Evolutionary conservation across 2,113 vertebrate species (phyloP).

Genomic region (Rattus rattus): DNA sequence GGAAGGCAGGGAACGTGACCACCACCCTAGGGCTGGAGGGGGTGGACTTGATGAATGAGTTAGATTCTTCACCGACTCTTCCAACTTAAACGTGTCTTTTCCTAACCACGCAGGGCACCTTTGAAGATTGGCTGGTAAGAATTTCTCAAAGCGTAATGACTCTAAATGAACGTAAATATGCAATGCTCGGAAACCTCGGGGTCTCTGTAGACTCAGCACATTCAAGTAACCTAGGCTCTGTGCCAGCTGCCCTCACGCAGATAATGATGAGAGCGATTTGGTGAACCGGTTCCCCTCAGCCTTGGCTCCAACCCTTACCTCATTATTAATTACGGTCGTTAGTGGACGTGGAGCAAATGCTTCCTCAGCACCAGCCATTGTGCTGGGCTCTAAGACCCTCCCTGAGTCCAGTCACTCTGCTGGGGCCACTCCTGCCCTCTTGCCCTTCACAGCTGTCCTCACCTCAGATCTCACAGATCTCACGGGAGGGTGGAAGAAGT

Average conservation of each 20-base stretch:
- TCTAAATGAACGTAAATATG: background rate
- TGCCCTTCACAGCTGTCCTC: background rate
- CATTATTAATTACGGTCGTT: background rate
- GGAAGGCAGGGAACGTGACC: background rate
- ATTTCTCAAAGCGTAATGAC: conserved; percentile 36
- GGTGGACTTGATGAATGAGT: background rate
- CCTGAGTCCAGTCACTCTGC: background rate
- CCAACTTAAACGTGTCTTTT: background rate
- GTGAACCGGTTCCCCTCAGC: background rate
- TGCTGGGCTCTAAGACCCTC: background rate
- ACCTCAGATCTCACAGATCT: background rate
- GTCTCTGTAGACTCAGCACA: background rate
- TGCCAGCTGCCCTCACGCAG: background rate
- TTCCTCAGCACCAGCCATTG: background rate
- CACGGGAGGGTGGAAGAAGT: background rate
- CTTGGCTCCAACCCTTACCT: background rate
- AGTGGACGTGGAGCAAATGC: background rate
- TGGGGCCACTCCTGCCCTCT: background rate
- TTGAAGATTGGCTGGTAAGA: conserved; percentile 6
- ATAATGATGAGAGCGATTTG: background rate
- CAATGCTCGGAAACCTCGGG: background rate
- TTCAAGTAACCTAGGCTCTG: background rate
- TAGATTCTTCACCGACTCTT: background rate
- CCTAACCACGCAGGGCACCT: background rate
- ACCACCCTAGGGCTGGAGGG: background rate